A percentile compares a stretch with the other conserved stretches of the same genome.
Conservation (phyloP, 1,140 invertebrate genomes). For the Penaeus indicus region DNA sequence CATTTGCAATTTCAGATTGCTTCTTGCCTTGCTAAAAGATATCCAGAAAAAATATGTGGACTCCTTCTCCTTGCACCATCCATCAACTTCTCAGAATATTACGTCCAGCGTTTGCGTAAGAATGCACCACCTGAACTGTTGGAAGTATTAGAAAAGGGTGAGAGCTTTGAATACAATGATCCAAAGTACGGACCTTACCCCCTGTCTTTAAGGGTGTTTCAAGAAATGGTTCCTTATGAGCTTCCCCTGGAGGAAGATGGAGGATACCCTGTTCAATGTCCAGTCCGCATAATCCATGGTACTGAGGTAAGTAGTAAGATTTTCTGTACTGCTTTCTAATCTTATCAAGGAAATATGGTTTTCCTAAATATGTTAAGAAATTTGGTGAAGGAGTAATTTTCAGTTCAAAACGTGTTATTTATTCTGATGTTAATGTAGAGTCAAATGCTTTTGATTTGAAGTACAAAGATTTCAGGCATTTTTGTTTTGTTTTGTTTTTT, state of each 20-base stretch:
- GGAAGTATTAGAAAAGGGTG: conserved; percentile 27
- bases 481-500: too few species aligned
- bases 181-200: conserved; percentile 32
- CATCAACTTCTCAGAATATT: conserved; percentile 37
- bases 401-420: too few species aligned
- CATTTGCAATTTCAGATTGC: conserved; percentile 33
- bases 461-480: too few species aligned
- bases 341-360: too few species aligned
- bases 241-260: conserved; percentile 3
- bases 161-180: conserved; percentile 25
- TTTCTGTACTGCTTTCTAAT: too few species aligned
- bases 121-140: conserved; percentile 8
- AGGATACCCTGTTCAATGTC: conserved; percentile 29
- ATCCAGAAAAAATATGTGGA: conserved; percentile 24
- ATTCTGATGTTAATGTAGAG: too few species aligned
- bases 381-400: too few species aligned
- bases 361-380: too few species aligned
- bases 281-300: conserved; percentile 46
- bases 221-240: conserved; percentile 42
- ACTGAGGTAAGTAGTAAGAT: conserved; percentile 22
- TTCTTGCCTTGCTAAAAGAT: conserved; percentile 17
- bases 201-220: conserved; percentile 26
- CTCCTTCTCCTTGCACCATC: conserved; percentile 37
- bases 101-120: not conserved
- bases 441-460: too few species aligned